A percentile compares a stretch with the other conserved stretches of the same genome.
These are phyloP conservation scores for Odontocerum albicorne DNA, from an alignment of 2,888 invertebrate genomes.

Conservation along the genomic window DNA sequence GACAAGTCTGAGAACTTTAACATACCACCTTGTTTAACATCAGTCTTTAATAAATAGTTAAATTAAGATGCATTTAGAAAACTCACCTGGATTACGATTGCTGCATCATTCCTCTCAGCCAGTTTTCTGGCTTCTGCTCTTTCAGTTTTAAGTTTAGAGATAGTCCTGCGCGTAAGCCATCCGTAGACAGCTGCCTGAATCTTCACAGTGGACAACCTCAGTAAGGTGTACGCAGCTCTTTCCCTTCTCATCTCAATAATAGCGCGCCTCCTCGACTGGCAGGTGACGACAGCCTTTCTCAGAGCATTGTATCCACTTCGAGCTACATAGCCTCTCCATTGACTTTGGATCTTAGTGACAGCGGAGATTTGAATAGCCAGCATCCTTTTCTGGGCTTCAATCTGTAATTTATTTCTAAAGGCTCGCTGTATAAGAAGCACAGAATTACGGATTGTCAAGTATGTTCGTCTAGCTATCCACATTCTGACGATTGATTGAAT, in stretches of 20 bases:
- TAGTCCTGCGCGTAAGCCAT: conserved; percentile 37
- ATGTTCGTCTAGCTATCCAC: conserved; percentile 44
- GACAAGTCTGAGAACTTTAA: too few relatives aligned
- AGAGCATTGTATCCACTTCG: conserved; percentile 34
- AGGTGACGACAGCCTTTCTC: conserved; percentile 30
- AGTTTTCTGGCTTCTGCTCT: conserved; percentile 33
- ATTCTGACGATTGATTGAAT: conserved; percentile 44
- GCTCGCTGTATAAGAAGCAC: conserved; percentile 46
- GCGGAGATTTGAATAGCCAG: conserved; percentile 21
- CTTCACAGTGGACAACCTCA: conserved; percentile 34
- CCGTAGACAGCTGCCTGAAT: conserved; percentile 32
- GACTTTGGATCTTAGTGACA: conserved; percentile 18
- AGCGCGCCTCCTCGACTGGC: conserved; percentile 28
- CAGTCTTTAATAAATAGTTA: too few relatives aligned
- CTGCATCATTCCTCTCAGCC: conserved; percentile 47
- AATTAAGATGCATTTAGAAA: too few relatives aligned
- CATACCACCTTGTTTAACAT: too few relatives aligned
- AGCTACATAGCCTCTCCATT: conserved; percentile 12
- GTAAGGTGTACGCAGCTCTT: conserved; percentile 6
- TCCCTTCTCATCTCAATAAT: conserved; percentile 19
- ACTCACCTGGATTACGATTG: conserved; percentile 68
- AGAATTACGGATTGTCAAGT: conserved; percentile 41
- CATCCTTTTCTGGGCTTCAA: conserved; percentile 16
- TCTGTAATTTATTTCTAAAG: conserved; percentile 44
- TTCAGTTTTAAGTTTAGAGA: conserved; percentile 20